A percentile compares a stretch with the other conserved stretches of the same genome.
phyloP scores from a whole-genome alignment of 2,888 invertebrate genomes.

The Patella caerulea region DNA sequence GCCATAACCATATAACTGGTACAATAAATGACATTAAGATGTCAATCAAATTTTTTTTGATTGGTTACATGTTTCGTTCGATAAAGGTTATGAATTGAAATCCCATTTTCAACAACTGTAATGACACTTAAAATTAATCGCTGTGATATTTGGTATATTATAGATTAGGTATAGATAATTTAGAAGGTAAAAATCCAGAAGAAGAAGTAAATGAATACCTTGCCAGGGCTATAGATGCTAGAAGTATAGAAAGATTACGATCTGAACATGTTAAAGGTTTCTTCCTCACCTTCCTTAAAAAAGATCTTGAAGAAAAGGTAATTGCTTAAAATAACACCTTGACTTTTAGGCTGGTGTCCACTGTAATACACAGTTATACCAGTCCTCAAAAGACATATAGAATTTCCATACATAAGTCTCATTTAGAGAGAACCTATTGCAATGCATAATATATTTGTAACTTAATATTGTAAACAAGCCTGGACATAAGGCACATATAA shows the following conservation, averaged over 20 bases:
- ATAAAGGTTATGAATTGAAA: too few species aligned
- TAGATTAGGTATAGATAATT: slow-evolving; percentile 64
- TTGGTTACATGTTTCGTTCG: too few species aligned
- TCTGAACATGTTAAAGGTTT: slow-evolving; percentile 90
- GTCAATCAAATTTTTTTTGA: too few species aligned
- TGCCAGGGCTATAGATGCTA: slow-evolving; percentile 94
- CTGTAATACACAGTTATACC: not conserved
- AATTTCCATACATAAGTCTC: not conserved
- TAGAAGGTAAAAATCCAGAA: slow-evolving; percentile 75
- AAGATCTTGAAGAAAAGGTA: slow-evolving; percentile 86
- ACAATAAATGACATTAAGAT: too few species aligned
- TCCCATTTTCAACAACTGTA: too few species aligned
- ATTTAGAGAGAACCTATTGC: too few species aligned
- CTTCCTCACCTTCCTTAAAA: slow-evolving; percentile 87
- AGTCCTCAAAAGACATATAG: not conserved
- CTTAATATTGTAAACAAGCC: too few species aligned
- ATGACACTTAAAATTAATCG: too few species aligned
- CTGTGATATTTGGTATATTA: slow-evolving; percentile 14
- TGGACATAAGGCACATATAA: too few species aligned
- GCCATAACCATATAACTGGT: too few species aligned
- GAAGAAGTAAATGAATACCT: slow-evolving; percentile 97
- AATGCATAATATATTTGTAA: too few species aligned
- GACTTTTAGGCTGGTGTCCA: too few species aligned
- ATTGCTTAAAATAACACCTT: slow-evolving; percentile 13
- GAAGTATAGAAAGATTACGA: slow-evolving; percentile 90